phyloP scores from a whole-genome alignment of 2,797 vertebrate genomes.

The Clarias laeviceps region DNA sequence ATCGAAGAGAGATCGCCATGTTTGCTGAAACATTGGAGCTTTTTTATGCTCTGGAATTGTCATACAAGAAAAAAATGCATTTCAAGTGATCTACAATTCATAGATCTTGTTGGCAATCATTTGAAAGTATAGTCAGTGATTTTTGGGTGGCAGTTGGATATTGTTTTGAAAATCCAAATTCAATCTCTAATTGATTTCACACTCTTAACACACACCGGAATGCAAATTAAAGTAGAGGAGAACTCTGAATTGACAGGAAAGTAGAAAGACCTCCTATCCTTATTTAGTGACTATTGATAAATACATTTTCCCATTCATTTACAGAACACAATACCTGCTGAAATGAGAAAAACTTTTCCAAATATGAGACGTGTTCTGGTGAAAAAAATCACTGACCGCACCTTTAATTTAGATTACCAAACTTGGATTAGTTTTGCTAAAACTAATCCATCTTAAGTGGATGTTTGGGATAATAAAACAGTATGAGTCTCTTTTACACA shows the following conservation, averaged over 20 bases:
- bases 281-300: not conserved
- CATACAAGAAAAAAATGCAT: not conserved
- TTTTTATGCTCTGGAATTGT: not conserved
- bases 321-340: not conserved
- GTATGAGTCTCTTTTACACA: slow-evolving; percentile 68
- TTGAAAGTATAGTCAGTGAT: not conserved
- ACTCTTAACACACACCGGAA: not conserved
- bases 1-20: not conserved
- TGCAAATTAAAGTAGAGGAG: not conserved
- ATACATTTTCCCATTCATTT: not conserved
- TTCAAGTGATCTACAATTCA: not conserved
- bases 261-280: not conserved
- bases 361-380: not conserved
- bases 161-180: not conserved
- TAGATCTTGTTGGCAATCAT: not conserved
- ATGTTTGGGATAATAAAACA: slow-evolving; percentile 60
- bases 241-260: not conserved
- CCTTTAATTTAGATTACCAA: not conserved
- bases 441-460: slow-evolving; percentile 10
- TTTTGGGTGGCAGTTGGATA: not conserved
- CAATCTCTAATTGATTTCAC: not conserved
- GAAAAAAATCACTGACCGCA: not conserved
- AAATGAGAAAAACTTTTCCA: not conserved
- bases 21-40: slow-evolving; percentile 1
- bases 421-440: too few relatives aligned